phyloP scores from a whole-genome alignment of 53 echinoderm and acorn worm genomes.

The Holothuria scabra region DNA sequence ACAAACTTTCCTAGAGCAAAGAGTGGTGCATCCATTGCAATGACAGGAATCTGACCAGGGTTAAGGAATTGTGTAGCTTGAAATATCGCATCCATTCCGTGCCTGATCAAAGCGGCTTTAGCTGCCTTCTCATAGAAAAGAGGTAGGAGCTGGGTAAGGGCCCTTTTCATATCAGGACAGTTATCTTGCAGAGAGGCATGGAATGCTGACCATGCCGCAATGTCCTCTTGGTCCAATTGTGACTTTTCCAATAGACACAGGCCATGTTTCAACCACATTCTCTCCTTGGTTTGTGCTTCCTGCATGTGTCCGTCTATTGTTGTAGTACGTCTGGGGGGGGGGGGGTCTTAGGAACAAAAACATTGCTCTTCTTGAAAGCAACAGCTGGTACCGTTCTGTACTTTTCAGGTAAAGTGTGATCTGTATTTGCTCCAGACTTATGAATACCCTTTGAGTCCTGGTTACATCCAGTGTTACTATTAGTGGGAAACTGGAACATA shows the following conservation, averaged over 20 bases:
- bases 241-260: no score
- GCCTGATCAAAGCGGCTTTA: conserved; percentile 52
- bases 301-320: not conserved
- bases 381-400: conserved; percentile 34
- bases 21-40: conserved; percentile 35
- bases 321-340: not conserved
- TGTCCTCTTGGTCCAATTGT: not conserved
- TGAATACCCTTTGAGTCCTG: not conserved
- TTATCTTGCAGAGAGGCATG: conserved; percentile 43
- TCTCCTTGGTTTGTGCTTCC: conserved; percentile 9
- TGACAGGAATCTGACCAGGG: conserved; percentile 48
- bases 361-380: conserved; percentile 44
- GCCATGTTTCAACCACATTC: not conserved
- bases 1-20: conserved; percentile 50
- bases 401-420: conserved; percentile 52
- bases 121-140: conserved; percentile 40
- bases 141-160: conserved; percentile 19
- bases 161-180: not conserved
- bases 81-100: conserved; percentile 42
- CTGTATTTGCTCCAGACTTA: not conserved
- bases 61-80: conserved; percentile 25
- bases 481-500: conserved; percentile 61
- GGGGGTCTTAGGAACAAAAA: conserved; percentile 52
- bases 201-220: not conserved
- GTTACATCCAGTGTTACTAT: conserved; percentile 29